A percentile compares a stretch with the other conserved stretches of the same genome.
phyloP scores from a whole-genome alignment of 2,888 invertebrate species.

The Tetanocera ferruginea region DNA sequence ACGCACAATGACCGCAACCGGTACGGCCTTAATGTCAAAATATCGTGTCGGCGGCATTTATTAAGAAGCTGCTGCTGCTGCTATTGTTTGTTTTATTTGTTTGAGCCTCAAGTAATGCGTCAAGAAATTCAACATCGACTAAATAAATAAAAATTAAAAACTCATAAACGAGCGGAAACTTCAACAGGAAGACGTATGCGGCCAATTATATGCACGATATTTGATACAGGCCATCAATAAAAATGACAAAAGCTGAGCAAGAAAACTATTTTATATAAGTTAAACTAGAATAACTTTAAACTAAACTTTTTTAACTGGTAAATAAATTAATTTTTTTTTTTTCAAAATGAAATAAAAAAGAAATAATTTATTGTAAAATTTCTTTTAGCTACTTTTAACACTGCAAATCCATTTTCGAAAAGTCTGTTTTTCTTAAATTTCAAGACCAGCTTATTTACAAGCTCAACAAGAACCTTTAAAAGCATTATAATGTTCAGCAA shows the following conservation, averaged over 20 bases:
- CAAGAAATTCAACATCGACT: not conserved
- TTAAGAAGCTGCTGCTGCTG: too few species aligned
- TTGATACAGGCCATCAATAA: not conserved
- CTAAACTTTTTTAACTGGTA: not conserved
- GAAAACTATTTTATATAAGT: not conserved
- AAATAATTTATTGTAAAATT: too few species aligned
- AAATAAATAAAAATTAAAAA: conserved; percentile 24
- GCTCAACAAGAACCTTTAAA: not conserved
- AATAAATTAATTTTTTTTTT: conserved; percentile 18
- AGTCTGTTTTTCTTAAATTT: too few species aligned
- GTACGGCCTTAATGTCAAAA: too few species aligned
- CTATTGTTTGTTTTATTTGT: too few species aligned
- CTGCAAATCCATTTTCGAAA: too few species aligned
- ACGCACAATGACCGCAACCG: too few species aligned
- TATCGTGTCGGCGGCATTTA: too few species aligned
- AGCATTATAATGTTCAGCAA: too few species aligned
- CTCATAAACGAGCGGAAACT: conserved; percentile 20
- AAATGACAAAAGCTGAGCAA: not conserved
- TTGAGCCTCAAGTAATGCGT: too few species aligned
- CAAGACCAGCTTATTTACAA: too few species aligned
- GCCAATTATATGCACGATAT: not conserved
- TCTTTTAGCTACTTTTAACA: not conserved
- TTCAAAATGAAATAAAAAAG: not conserved
- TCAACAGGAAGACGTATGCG: not conserved
- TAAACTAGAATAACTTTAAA: not conserved